phyloP scores from a whole-genome alignment of 64 coral and sea anemone genomes.

The Cladopsammia gracilis region DNA sequence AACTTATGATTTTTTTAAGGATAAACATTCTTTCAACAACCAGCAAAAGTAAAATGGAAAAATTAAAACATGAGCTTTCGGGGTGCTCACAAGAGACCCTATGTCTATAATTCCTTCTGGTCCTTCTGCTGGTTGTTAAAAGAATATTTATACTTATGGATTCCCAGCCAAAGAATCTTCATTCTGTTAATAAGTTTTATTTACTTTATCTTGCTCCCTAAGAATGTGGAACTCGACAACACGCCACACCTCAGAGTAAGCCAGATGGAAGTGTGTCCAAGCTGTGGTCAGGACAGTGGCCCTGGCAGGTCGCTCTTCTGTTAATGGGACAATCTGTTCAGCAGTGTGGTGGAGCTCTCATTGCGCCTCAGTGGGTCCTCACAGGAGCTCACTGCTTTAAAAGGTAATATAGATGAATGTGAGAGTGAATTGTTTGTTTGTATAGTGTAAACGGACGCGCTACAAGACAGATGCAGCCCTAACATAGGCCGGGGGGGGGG shows the following conservation, averaged over 20 bases:
- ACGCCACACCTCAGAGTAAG: background rate
- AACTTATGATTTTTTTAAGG: no score
- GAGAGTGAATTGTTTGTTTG: background rate
- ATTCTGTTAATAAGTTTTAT: background rate
- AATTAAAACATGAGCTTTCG: no score
- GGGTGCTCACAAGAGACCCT: no score
- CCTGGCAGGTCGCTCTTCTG: constrained; percentile 83
- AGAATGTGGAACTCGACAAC: constrained; percentile 26
- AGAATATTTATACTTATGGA: no score
- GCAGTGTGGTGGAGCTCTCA: constrained; percentile 74
- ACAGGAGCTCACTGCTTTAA: constrained; percentile 87
- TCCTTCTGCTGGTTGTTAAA: no score
- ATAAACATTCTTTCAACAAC: no score
- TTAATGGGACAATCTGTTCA: constrained; percentile 67
- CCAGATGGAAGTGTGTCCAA: background rate
- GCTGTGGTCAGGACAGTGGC: constrained; percentile 79
- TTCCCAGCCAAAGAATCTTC: no score
- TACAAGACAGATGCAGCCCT: no score
- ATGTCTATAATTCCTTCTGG: no score
- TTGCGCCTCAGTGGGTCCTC: constrained; percentile 77
- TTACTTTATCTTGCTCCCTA: background rate
- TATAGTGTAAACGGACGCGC: background rate
- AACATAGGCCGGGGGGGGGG: no score
- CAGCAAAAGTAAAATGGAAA: no score
- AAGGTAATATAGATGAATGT: constrained; percentile 38